phyloP scores from a whole-genome alignment of 2,113 vertebrate genomes.

The Eptesicus fuscus region DNA sequence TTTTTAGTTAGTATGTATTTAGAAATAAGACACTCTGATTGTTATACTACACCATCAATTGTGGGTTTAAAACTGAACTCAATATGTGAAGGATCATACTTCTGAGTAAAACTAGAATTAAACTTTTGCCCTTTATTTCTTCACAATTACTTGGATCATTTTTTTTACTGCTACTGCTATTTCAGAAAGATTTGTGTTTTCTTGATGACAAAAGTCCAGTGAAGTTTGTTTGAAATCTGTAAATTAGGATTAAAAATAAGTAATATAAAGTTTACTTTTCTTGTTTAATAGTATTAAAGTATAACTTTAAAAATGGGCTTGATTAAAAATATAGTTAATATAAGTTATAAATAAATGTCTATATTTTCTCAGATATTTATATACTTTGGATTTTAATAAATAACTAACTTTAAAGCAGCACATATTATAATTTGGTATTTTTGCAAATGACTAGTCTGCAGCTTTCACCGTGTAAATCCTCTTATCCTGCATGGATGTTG shows the following conservation, averaged over 20 bases:
- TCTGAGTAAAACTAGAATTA: not conserved
- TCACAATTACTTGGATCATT: not conserved
- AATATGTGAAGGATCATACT: not conserved
- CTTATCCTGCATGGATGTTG: not conserved
- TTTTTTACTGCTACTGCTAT: not conserved
- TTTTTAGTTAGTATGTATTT: not conserved
- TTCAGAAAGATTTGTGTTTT: not conserved
- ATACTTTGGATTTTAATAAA: not conserved
- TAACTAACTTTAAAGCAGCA: not conserved
- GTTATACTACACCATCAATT: not conserved
- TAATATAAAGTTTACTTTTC: not conserved
- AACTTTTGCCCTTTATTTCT: not conserved
- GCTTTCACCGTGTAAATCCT: not conserved
- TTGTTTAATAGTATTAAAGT: not conserved
- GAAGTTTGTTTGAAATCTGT: not conserved
- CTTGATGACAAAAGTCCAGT: not conserved
- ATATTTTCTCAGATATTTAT: not conserved
- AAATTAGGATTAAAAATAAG: not conserved
- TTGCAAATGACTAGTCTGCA: not conserved
- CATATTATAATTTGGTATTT: not conserved
- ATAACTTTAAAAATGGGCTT: not conserved
- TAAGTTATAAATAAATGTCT: not conserved
- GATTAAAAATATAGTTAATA: not conserved
- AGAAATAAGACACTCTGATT: not conserved
- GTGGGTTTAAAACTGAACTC: not conserved